Percentiles rank a stretch among this genome's conserved stretches.
phyloP scores from a whole-genome alignment of 2,797 vertebrate species.

The Coccyzus lansbergi region DNA sequence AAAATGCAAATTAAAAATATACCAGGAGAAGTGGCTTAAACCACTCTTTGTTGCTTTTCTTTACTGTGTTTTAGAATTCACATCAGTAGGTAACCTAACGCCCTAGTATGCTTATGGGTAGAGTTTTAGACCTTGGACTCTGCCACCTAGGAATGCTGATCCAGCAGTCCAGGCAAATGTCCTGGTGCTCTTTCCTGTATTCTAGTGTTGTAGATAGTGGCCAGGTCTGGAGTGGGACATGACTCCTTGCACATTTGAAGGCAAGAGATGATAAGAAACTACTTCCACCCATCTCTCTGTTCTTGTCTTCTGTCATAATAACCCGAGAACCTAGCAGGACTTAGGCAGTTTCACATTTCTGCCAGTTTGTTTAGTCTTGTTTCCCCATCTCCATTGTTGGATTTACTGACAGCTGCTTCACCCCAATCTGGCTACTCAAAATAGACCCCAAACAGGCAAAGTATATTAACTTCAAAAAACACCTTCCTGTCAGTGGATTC shows the following conservation, averaged over 20 bases:
- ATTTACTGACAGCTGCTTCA: background rate
- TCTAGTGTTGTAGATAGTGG: background rate
- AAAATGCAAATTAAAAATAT: background rate
- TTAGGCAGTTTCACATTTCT: background rate
- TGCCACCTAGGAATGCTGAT: background rate
- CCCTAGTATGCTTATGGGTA: background rate
- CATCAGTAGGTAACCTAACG: background rate
- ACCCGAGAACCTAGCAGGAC: background rate
- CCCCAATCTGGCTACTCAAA: background rate
- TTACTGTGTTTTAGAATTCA: background rate
- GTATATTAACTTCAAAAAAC: background rate
- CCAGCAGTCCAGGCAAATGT: background rate
- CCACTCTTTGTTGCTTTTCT: background rate
- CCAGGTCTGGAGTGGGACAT: background rate
- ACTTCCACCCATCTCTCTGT: background rate
- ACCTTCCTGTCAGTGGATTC: background rate
- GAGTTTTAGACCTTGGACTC: background rate
- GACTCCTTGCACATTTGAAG: rapidly evolving
- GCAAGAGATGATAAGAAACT: background rate
- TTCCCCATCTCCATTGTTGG: background rate
- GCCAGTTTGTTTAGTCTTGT: background rate
- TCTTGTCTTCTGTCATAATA: background rate
- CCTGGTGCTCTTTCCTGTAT: rapidly evolving
- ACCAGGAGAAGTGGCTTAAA: background rate
- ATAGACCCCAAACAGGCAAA: background rate